phyloP scores from a whole-genome alignment of 2,888 invertebrate genomes.

The Lasioglossum morio region DNA sequence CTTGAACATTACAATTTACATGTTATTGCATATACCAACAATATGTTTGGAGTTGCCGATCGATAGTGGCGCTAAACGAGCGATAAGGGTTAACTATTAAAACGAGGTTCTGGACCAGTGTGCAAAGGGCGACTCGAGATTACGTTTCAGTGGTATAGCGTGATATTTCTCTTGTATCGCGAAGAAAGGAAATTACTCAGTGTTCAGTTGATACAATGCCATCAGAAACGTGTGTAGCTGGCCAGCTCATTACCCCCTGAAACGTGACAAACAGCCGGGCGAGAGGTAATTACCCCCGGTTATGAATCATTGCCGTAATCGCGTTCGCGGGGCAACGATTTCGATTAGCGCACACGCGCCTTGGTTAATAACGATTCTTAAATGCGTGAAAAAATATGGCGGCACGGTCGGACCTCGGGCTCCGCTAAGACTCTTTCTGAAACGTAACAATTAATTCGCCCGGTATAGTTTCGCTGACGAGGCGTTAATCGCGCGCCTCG shows the following conservation, averaged over 20 bases:
- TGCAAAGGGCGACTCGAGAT: background rate
- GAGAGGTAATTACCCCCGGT: constrained; percentile 40
- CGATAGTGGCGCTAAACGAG: background rate
- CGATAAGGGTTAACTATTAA: background rate
- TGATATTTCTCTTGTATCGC: background rate
- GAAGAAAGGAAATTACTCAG: background rate
- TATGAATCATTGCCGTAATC: constrained; percentile 54
- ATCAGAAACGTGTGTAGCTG: constrained; percentile 28
- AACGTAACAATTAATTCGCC: constrained; percentile 37
- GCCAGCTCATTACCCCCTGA: constrained; percentile 49
- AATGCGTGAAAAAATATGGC: constrained; percentile 12
- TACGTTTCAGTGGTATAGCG: background rate
- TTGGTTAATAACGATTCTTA: constrained; percentile 43
- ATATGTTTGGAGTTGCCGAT: too few relatives aligned
- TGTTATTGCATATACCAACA: too few relatives aligned
- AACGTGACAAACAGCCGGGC: constrained; percentile 46
- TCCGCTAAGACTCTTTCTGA: constrained; percentile 4
- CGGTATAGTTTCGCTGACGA: constrained; percentile 44
- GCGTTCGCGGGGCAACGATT: constrained; percentile 29
- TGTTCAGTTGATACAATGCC: background rate
- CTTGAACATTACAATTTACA: too few relatives aligned
- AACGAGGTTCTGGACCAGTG: background rate
- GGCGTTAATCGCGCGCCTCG: constrained; percentile 36
- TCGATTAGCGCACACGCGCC: constrained; percentile 27
- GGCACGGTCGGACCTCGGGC: background rate